Percentiles rank a stretch among this genome's conserved stretches.
Evolutionary conservation across 2,797 vertebrate species (phyloP).

Genomic region (Neoniphon sammara): DNA sequence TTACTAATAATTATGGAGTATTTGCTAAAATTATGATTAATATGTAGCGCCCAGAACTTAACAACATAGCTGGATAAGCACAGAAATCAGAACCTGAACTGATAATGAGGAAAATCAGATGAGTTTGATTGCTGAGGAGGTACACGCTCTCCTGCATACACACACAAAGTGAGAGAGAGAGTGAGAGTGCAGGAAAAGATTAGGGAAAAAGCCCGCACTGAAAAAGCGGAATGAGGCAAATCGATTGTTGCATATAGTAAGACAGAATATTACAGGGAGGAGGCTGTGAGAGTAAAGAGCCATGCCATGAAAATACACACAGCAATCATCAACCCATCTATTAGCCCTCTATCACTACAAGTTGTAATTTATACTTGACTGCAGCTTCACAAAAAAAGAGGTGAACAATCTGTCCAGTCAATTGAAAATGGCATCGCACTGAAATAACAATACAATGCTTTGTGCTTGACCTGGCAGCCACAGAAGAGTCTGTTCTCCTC

Average conservation of each 20-base stretch:
- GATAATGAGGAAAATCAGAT: too few relatives aligned
- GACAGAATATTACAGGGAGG: constrained; percentile 6
- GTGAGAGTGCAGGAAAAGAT: neutral
- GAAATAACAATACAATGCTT: constrained; percentile 48
- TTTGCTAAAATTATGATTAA: too few relatives aligned
- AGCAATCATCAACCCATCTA: constrained; percentile 22
- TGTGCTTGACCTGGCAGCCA: constrained; percentile 51
- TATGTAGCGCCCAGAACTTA: too few relatives aligned
- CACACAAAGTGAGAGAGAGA: neutral
- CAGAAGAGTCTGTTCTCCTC: constrained; percentile 48
- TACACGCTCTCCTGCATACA: too few relatives aligned
- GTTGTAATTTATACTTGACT: constrained; percentile 41
- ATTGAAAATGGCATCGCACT: constrained; percentile 47
- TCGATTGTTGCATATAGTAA: constrained; percentile 22
- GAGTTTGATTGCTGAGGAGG: too few relatives aligned
- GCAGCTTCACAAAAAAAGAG: constrained; percentile 15
- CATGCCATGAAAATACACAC: constrained; percentile 17
- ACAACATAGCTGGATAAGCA: too few relatives aligned
- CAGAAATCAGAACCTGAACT: too few relatives aligned
- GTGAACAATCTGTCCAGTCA: constrained; percentile 41
- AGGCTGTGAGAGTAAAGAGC: constrained; percentile 20
- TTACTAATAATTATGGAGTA: too few relatives aligned
- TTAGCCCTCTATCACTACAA: constrained; percentile 26
- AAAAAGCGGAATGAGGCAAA: constrained; percentile 18
- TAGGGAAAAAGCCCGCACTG: neutral